phyloP scores from a whole-genome alignment of 2,797 vertebrate species.

The Sparidentex hasta region DNA sequence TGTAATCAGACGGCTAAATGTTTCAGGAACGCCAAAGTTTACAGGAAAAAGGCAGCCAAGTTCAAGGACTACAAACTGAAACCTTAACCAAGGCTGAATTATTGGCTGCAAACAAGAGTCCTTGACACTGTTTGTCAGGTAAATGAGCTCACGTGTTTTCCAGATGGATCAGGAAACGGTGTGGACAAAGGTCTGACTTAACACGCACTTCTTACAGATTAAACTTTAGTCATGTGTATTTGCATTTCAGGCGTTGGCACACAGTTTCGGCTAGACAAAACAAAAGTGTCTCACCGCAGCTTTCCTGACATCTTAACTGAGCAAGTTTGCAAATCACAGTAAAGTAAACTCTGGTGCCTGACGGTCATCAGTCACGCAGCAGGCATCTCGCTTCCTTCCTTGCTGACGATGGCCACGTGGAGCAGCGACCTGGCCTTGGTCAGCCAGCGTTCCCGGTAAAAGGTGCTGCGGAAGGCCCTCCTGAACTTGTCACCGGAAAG shows the following conservation, averaged over 20 bases:
- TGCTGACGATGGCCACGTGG: conserved; percentile 20
- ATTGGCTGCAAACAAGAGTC: neutral
- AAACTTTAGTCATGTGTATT: neutral
- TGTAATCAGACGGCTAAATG: too few species aligned
- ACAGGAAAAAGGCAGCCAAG: neutral
- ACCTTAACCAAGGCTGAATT: neutral
- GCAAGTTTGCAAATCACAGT: neutral
- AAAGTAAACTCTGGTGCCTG: neutral
- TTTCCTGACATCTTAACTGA: neutral
- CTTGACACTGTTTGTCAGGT: neutral
- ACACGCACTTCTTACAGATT: neutral
- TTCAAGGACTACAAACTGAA: conserved; percentile 1
- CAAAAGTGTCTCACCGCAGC: neutral
- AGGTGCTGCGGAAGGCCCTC: conserved; percentile 61
- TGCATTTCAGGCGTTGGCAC: conserved; percentile 10
- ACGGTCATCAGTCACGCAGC: conserved; percentile 10
- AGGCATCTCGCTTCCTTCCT: neutral
- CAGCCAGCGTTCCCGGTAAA: conserved; percentile 13
- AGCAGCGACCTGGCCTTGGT: conserved; percentile 36
- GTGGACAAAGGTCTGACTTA: neutral
- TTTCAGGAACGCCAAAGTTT: neutral
- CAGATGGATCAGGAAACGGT: neutral
- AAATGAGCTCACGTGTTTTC: neutral
- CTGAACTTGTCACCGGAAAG: conserved; percentile 74
- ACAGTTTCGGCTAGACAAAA: neutral